Evolutionary conservation across 2,888 invertebrate species (phyloP).

Genomic region (Dioctria linearis): DNA sequence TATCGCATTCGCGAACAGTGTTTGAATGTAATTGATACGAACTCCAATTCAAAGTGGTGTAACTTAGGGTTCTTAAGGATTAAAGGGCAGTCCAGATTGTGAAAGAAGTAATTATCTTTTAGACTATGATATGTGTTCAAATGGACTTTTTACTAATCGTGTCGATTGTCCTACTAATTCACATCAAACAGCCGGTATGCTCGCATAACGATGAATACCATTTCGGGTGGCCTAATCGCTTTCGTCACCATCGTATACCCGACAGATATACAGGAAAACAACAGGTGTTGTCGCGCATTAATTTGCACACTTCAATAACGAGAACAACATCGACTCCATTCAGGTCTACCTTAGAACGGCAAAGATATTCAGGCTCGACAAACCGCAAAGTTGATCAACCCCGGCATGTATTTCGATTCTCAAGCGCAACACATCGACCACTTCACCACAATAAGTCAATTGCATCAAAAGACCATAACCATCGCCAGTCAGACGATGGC

Average conservation of each 20-base stretch:
- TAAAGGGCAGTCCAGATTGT: neutral
- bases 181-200: constrained; percentile 17
- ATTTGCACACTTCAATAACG: neutral
- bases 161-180: constrained; percentile 8
- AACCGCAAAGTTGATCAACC: constrained; percentile 43
- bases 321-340: neutral
- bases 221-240: constrained; percentile 5
- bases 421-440: constrained; percentile 12
- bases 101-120: neutral
- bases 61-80: neutral
- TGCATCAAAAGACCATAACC: neutral
- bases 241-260: constrained; percentile 23
- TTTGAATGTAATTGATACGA: neutral
- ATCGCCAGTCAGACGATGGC: neutral
- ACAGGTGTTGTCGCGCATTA: neutral
- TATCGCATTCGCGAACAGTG: neutral
- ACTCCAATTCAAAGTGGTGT: neutral
- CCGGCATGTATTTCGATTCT: constrained; percentile 42
- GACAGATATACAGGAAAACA: constrained; percentile 4
- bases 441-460: neutral
- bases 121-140: constrained; percentile 51
- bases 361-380: neutral
- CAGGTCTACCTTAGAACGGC: neutral
- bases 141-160: constrained; percentile 38
- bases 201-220: constrained; percentile 25